Evolutionary conservation across 2,888 invertebrate species (phyloP), one percentile per base, ranked within the genome.

Genomic region (Drosophila mettleri): DNA sequence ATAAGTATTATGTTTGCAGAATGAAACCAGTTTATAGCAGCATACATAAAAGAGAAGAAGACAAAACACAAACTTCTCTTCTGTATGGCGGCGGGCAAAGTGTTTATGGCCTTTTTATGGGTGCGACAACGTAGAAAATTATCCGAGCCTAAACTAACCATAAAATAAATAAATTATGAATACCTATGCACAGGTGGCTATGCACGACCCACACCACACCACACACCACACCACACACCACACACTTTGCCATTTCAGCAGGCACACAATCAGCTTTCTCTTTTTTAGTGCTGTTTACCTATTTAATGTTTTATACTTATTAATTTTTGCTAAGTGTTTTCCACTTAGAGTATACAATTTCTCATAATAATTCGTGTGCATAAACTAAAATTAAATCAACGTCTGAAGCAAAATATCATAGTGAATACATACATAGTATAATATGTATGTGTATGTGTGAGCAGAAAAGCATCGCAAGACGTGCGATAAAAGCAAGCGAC

Each of bases 11-110:
- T 73, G 78, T 75, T 66, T 52, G 60, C 65, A 48, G 75, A 69
- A 78, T 80, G 86, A 82, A 82, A 76, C 59, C 61, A 68, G 71
- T 78, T 86, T 80, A 83, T 73, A 69, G 59, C 70, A 46, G 43
- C 33, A 51, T 27, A 5, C 41, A 60, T 31, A 22, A 14, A 55
- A 53, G 9, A 48, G n/a, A n/a, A n/a, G n/a, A n/a, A n/a, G n/a
- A n/a, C n/a, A n/a, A n/a, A n/a, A n/a, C n/a, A n/a, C n/a, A 63
- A 53, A 55, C 41, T 41, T 33, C 34, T 39, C 10, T 43, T 48
- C 14, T 39, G 12, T 33, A 31, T 58, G 38, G 16, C 27, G 60
- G 39, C 18, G 46, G 16, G 34, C 58, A 72, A 69, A 83, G 80
- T 80, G 86, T 78, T 82, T 80, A 75, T 73, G 39, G 55, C 52